Evolutionary conservation across 1,140 invertebrate genomes (phyloP).

Genomic region (Globodera ellingtonae): DNA sequence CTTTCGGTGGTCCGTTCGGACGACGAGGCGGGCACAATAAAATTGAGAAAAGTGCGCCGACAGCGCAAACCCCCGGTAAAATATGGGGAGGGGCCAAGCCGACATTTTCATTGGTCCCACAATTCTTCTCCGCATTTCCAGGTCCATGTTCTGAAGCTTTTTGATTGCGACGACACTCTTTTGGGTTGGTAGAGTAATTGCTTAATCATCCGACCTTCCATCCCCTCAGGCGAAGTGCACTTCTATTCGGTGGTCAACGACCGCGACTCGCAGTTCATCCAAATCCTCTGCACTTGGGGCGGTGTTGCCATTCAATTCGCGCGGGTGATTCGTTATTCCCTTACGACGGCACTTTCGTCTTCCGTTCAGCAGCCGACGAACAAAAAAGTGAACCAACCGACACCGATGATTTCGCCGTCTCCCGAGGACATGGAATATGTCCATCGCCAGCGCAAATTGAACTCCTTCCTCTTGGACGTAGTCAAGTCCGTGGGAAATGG

Average conservation of each 20-base stretch:
- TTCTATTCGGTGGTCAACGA: conserved; percentile 53
- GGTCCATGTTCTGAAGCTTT: conserved; percentile 46
- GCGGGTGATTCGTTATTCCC: conserved; percentile 18
- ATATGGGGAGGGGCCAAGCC: too few relatives aligned
- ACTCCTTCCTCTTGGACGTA: conserved; percentile 75
- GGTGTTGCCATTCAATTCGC: conserved; percentile 50
- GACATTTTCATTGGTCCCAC: not conserved
- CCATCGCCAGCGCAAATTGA: conserved; percentile 72
- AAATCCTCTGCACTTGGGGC: conserved; percentile 55
- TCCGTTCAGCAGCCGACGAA: conserved; percentile 18
- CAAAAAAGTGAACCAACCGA: conserved; percentile 33
- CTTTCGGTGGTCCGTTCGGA: conserved; percentile 29
- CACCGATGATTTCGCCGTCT: conserved; percentile 40
- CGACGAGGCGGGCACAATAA: conserved; percentile 35
- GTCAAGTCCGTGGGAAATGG: conserved; percentile 71
- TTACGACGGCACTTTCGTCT: not conserved
- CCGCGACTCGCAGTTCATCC: conserved; percentile 50
- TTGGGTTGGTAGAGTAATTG: conserved; percentile 32
- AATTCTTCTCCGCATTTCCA: not conserved
- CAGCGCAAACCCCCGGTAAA: conserved; percentile 38
- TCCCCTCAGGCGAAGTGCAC: conserved; percentile 50
- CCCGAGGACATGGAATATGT: conserved; percentile 51
- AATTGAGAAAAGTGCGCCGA: conserved; percentile 28
- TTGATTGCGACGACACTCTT: conserved; percentile 46
- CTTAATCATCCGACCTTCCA: not conserved